A percentile compares a stretch with the other conserved stretches of the same genome.
These are phyloP conservation scores for Acanthochromis polyacanthus DNA, from an alignment of 2,113 vertebrate species.

Conservation along the genomic window DNA sequence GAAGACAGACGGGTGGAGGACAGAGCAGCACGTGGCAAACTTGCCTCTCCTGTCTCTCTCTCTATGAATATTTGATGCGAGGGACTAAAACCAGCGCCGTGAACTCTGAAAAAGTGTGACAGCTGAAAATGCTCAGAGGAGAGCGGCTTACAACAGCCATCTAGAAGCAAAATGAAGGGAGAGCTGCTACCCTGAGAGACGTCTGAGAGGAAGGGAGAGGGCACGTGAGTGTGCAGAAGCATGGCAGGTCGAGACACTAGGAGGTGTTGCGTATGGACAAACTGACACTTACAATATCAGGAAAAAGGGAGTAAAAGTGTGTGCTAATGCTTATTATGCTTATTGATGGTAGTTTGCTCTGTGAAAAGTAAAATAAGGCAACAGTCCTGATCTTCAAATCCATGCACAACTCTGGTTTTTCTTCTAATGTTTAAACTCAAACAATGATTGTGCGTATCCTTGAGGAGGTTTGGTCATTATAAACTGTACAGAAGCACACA, in stretches of 20 bases:
- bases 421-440: not conserved
- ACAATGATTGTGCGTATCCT: not conserved
- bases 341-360: no score
- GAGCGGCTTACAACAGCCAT: conserved; percentile 61
- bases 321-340: no score
- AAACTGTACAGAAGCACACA: conserved; percentile 31
- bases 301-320: not conserved
- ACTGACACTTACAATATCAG: not conserved
- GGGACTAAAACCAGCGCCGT: conserved; percentile 90
- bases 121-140: conserved; percentile 89
- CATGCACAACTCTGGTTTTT: not conserved
- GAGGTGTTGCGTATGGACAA: not conserved
- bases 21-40: conserved; percentile 78
- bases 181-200: conserved; percentile 17
- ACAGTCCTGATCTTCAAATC: no score
- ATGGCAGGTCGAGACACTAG: conserved; percentile 16
- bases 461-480: conserved; percentile 30
- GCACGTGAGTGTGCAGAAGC: conserved; percentile 33
- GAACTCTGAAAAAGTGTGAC: conserved; percentile 91
- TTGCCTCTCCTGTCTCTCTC: conserved; percentile 69
- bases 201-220: not conserved
- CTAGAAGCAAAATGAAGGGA: conserved; percentile 67
- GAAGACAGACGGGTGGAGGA: conserved; percentile 43
- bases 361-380: no score
- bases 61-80: conserved; percentile 95